These are phyloP conservation scores for Edolisoma coerulescens DNA, from an alignment of 2,113 vertebrate species.

Conservation along the genomic window DNA sequence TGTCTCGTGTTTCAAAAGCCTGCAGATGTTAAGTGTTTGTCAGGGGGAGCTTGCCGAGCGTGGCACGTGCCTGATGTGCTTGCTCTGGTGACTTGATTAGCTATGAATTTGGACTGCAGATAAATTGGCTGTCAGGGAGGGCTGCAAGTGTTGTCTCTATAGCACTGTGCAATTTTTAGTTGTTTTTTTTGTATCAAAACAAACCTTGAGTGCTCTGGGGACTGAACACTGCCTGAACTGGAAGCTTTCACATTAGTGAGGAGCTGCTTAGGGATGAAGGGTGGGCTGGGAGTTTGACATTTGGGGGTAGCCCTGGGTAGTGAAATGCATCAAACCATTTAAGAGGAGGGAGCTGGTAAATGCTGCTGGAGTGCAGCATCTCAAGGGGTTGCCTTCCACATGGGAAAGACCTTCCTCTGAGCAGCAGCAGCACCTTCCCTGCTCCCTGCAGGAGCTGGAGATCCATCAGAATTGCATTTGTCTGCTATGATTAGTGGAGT, in stretches of 20 bases:
- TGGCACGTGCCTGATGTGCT: neutral
- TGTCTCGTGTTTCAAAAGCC: neutral
- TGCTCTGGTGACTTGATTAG: slow-evolving; percentile 18
- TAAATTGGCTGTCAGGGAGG: slow-evolving; percentile 22
- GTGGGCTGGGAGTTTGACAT: neutral
- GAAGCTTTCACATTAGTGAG: neutral
- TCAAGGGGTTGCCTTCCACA: neutral
- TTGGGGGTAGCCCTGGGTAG: neutral
- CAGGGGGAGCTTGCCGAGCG: slow-evolving; percentile 5
- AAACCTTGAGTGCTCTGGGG: neutral
- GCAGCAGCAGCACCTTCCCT: neutral
- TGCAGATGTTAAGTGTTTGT: slow-evolving; percentile 19
- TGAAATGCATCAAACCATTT: neutral
- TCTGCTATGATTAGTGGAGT: neutral
- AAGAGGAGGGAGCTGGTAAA: neutral
- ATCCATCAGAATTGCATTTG: neutral
- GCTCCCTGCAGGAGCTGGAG: neutral
- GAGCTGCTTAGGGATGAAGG: neutral
- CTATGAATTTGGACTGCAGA: slow-evolving; percentile 21
- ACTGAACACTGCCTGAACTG: neutral
- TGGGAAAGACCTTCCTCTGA: neutral
- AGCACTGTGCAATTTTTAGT: neutral
- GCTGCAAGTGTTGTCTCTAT: neutral
- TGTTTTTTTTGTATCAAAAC: neutral
- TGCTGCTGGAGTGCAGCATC: neutral